A percentile compares a stretch with the other conserved stretches of the same genome.
Conservation (phyloP, 2,888 invertebrate genomes). For the Drosophila tripunctata region DNA sequence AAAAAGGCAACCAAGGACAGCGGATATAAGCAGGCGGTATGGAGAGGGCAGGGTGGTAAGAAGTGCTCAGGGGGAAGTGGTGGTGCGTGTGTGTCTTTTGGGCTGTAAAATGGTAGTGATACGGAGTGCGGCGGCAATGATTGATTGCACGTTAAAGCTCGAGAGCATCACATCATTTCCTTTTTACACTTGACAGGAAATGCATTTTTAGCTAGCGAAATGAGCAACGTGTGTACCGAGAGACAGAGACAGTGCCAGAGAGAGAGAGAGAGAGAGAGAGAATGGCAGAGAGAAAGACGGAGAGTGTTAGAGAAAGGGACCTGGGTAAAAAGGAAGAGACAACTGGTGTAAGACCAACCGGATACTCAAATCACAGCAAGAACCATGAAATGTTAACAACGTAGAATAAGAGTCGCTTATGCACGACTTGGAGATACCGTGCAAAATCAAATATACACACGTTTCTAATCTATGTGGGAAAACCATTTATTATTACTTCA, state of each 20-base stretch:
- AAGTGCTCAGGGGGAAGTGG: neutral
- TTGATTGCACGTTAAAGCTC: slow-evolving; percentile 80
- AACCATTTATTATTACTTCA: neutral
- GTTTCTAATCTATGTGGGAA: neutral
- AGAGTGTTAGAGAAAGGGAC: neutral
- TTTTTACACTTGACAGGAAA: slow-evolving; percentile 79
- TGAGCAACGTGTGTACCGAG: slow-evolving; percentile 58
- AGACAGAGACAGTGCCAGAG: neutral
- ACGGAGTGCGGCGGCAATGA: slow-evolving; percentile 64
- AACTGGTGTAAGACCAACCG: slow-evolving; percentile 7
- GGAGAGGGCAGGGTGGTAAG: neutral
- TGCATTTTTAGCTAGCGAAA: slow-evolving; percentile 77
- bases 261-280: neutral
- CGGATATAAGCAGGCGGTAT: neutral
- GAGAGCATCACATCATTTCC: slow-evolving; percentile 78
- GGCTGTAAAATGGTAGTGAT: slow-evolving; percentile 47
- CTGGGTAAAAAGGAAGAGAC: neutral
- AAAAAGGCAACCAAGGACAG: slow-evolving; percentile 25
- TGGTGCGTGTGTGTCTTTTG: slow-evolving; percentile 25
- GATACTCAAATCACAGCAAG: slow-evolving; percentile 51
- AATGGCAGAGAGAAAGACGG: neutral
- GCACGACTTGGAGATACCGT: neutral
- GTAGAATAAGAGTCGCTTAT: neutral
- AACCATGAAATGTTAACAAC: slow-evolving; percentile 33
- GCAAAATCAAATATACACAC: neutral